Evolutionary conservation across 1,140 invertebrate species (phyloP).

Genomic region (Pachyrhynchus sulphureomaculatus): DNA sequence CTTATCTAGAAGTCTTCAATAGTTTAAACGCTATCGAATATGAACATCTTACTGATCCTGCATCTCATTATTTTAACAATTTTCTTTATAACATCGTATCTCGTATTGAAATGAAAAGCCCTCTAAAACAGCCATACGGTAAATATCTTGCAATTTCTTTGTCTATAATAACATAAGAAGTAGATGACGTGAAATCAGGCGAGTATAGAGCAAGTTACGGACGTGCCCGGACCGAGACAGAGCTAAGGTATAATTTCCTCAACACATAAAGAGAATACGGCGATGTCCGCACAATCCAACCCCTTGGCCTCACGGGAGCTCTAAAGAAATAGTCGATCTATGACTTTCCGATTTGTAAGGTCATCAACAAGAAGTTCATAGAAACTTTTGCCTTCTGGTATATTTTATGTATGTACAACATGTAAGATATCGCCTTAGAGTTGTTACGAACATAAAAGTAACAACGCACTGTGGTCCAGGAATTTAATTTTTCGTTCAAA

Average conservation of each 20-base stretch:
- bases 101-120: too few species aligned
- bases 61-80: too few species aligned
- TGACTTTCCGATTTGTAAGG: conserved; percentile 49
- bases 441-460: too few species aligned
- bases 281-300: conserved; percentile 44
- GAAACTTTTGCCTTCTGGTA: conserved; percentile 2
- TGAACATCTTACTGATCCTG: too few species aligned
- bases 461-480: too few species aligned
- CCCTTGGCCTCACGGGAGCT: conserved; percentile 43
- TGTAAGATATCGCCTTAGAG: too few species aligned
- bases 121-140: neutral
- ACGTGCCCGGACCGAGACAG: conserved; percentile 1
- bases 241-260: conserved; percentile 3
- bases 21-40: too few species aligned
- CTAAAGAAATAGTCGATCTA: conserved; percentile 52
- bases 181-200: conserved; percentile 4
- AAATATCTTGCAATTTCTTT: conserved; percentile 2
- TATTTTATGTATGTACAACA: too few species aligned
- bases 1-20: too few species aligned
- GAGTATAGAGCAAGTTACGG: conserved; percentile 1
- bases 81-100: too few species aligned
- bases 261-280: conserved; percentile 48
- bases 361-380: conserved; percentile 35
- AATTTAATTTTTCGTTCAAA: too few species aligned
- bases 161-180: conserved; percentile 6